phyloP scores from a whole-genome alignment of 1,140 invertebrate genomes.

The Charaxes varanes region DNA sequence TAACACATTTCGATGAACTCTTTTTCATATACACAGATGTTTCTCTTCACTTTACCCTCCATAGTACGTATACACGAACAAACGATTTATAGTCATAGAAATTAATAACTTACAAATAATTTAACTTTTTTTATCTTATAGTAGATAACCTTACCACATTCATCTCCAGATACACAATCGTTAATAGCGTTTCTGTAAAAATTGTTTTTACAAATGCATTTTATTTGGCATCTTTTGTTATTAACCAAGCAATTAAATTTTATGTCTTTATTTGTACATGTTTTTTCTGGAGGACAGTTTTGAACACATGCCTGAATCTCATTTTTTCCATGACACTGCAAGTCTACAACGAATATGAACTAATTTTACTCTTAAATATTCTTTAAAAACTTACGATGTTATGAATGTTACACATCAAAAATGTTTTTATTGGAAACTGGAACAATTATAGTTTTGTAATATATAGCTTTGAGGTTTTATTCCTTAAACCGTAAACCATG shows the following conservation, averaged over 20 bases:
- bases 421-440: too few relatives aligned
- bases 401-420: too few relatives aligned
- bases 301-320: conserved; percentile 32
- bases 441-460: too few relatives aligned
- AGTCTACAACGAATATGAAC: conserved; percentile 2
- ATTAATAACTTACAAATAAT: too few relatives aligned
- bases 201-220: conserved; percentile 35
- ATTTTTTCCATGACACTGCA: conserved; percentile 20
- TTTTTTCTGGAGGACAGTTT: conserved; percentile 34
- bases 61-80: too few relatives aligned
- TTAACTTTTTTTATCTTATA: not conserved
- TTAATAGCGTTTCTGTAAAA: conserved; percentile 30
- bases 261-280: conserved; percentile 32
- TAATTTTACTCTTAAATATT: not conserved
- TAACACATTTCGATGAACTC: too few relatives aligned
- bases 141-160: conserved; percentile 23
- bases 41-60: too few relatives aligned
- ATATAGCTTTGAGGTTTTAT: too few relatives aligned
- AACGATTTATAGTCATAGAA: too few relatives aligned
- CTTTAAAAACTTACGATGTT: too few relatives aligned
- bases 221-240: conserved; percentile 20
- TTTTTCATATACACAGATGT: too few relatives aligned
- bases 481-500: too few relatives aligned
- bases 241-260: conserved; percentile 22
- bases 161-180: conserved; percentile 24